Percentiles rank a stretch among this genome's conserved stretches.
These are phyloP conservation scores for Cerceris ruficornis DNA, from an alignment of 2,888 invertebrate genomes.

Conservation along the genomic window DNA sequence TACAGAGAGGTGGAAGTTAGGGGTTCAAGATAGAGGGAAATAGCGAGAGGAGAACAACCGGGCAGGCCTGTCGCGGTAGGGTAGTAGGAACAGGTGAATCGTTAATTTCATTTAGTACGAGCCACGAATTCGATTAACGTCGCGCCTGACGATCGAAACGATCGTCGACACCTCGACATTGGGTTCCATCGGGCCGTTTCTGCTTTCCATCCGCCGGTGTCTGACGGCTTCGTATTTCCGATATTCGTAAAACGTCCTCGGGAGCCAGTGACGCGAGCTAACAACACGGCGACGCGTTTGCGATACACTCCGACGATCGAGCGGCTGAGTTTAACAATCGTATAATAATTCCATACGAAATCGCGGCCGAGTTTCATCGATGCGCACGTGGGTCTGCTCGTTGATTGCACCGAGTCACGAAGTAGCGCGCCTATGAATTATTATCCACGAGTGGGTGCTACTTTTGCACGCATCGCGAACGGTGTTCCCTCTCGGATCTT, in stretches of 20 bases:
- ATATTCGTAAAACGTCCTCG: slow-evolving; percentile 31
- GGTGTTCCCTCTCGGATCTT: slow-evolving; percentile 29
- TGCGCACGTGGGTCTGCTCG: background rate
- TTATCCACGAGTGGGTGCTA: background rate
- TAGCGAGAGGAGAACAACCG: slow-evolving; percentile 39
- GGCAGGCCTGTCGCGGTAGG: slow-evolving; percentile 43
- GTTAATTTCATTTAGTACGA: slow-evolving; percentile 77
- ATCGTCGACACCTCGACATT: slow-evolving; percentile 68
- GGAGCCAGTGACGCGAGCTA: slow-evolving; percentile 2
- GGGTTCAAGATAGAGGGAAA: slow-evolving; percentile 39
- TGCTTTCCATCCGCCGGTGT: slow-evolving; percentile 35
- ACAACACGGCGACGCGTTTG: background rate
- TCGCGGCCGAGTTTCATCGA: background rate
- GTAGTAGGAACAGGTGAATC: slow-evolving; percentile 64
- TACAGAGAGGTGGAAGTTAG: background rate
- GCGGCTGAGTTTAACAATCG: background rate
- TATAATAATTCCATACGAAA: background rate
- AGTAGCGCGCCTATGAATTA: background rate
- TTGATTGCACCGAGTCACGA: background rate
- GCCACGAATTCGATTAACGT: slow-evolving; percentile 78
- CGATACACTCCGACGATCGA: background rate
- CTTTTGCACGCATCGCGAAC: background rate
- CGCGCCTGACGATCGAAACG: slow-evolving; percentile 75
- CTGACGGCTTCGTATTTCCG: slow-evolving; percentile 17
- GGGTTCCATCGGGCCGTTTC: slow-evolving; percentile 40